A percentile compares a stretch with the other conserved stretches of the same genome.
phyloP scores from a whole-genome alignment of 1,140 invertebrate species.

The Euwallacea similis region DNA sequence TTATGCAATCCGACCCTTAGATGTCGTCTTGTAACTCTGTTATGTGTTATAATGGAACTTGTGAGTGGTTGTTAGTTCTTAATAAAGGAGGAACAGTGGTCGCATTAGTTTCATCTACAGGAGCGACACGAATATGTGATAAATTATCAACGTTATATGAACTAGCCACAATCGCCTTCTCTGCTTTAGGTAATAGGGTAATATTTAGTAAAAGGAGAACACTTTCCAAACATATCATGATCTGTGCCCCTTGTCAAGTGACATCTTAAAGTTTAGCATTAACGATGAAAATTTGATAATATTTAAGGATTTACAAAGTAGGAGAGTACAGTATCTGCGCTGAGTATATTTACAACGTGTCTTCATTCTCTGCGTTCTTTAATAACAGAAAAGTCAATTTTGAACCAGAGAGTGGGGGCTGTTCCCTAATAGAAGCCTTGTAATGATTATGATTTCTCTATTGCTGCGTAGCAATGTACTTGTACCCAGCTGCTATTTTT shows the following conservation, averaged over 20 bases:
- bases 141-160: slow-evolving; percentile 54
- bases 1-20: slow-evolving; percentile 55
- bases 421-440: slow-evolving; percentile 16
- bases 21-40: slow-evolving; percentile 53
- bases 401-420: no score
- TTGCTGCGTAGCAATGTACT: slow-evolving; percentile 31
- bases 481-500: slow-evolving; percentile 36
- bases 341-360: slow-evolving; percentile 41
- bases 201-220: slow-evolving; percentile 44
- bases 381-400: no score
- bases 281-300: slow-evolving; percentile 54
- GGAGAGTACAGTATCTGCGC: slow-evolving; percentile 32
- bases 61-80: slow-evolving; percentile 38
- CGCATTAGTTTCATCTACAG: slow-evolving; percentile 12
- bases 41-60: slow-evolving; percentile 36
- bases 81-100: slow-evolving; percentile 18
- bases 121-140: slow-evolving; percentile 48
- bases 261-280: slow-evolving; percentile 57
- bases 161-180: slow-evolving; percentile 57
- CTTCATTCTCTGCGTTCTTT: not conserved
- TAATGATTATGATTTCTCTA: slow-evolving; percentile 10
- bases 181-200: slow-evolving; percentile 55
- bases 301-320: slow-evolving; percentile 54
- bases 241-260: slow-evolving; percentile 57
- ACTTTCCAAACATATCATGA: slow-evolving; percentile 58